Base-by-base conservation (phyloP, 2,888 invertebrate species). In the Acronicta psi region DNA sequence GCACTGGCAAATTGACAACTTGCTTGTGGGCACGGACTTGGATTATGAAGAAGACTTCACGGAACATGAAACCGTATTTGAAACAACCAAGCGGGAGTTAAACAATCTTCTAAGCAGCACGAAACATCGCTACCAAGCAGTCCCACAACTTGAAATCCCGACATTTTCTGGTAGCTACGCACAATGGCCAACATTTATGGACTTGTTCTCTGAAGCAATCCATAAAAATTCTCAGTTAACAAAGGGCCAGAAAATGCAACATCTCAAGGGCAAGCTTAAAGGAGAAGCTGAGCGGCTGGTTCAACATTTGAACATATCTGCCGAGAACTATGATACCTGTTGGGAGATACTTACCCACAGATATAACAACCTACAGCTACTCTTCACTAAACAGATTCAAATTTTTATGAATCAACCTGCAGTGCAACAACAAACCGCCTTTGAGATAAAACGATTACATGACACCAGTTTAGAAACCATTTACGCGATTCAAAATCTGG, bases 311-410 rank as follows among this genome's bases (percentile, higher is more conserved):
- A 14, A 25, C 10, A 18, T 34, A 2, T 51, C 34, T 10, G 50
- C 31, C 1, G 42, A 41, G 3, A 51, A 51, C 34, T 51, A 51
- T 11, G 50, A 51, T 10, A n/a, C 42, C 13, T 51, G 50, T 17
- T 42, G 34, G 44, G 25, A 45, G 14, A 34, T 45, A 45, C 34
- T 45, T n/a, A 45, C 34, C 9, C 31, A 34, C 44, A 25, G 25
- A 10, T 25, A 34, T 16, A 44, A 52, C 14, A 44, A 52, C 25
- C 20, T 18, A 1, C 37, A 49, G 25, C 29, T 25, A 11, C 43
- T 56, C 2, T 56, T 49, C n/a, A 56, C 49, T 10, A 56, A 43
- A 17, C 49, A 50, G 16, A 38, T 49, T 0, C 29, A 56, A 29
- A 13, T 38, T n/a, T 49, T 56, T 2, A 18, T 49, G 37, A 56